Percentiles rank a stretch among this genome's conserved stretches.
phyloP scores from a whole-genome alignment of 1,140 invertebrate genomes.

The Daktulosphaira vitifoliae region DNA sequence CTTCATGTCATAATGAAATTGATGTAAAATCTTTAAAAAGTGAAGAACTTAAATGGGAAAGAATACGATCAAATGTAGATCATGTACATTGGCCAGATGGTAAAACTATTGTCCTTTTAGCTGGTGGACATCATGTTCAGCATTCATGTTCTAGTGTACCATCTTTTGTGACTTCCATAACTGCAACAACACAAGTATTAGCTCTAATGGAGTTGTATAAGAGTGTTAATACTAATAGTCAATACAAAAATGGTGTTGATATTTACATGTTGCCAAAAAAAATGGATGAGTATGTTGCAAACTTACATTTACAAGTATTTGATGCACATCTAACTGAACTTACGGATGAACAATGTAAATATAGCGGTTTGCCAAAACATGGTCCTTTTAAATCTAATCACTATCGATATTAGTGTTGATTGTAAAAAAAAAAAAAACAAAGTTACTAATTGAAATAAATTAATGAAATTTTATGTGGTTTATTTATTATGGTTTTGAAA shows the following conservation, averaged over 20 bases:
- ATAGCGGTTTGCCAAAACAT: slow-evolving; percentile 92
- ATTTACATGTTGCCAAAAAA: slow-evolving; percentile 97
- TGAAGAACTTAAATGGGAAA: slow-evolving; percentile 86
- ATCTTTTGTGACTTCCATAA: slow-evolving; percentile 94
- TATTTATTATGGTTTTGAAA: too few species aligned
- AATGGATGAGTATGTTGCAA: slow-evolving; percentile 98
- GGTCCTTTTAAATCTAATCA: slow-evolving; percentile 98
- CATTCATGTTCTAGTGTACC: slow-evolving; percentile 94
- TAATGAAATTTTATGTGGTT: too few species aligned
- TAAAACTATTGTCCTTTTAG: slow-evolving; percentile 82
- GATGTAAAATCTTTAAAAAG: slow-evolving; percentile 63
- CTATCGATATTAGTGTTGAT: slow-evolving; percentile 61
- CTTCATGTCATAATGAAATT: slow-evolving; percentile 96
- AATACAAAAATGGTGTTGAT: slow-evolving; percentile 47
- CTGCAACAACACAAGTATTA: slow-evolving; percentile 75
- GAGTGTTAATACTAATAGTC: slow-evolving; percentile 44
- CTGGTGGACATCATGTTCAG: slow-evolving; percentile 91
- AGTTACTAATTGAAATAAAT: too few species aligned
- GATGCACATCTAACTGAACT: slow-evolving; percentile 95
- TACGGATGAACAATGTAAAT: slow-evolving; percentile 94
- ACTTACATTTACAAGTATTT: slow-evolving; percentile 89
- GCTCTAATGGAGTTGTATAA: slow-evolving; percentile 95
- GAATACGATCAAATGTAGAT: slow-evolving; percentile 93
- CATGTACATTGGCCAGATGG: slow-evolving; percentile 94
- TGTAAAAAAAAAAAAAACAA: too few species aligned